phyloP scores from a whole-genome alignment of 1,140 invertebrate genomes.

The Cotesia chilonis region DNA sequence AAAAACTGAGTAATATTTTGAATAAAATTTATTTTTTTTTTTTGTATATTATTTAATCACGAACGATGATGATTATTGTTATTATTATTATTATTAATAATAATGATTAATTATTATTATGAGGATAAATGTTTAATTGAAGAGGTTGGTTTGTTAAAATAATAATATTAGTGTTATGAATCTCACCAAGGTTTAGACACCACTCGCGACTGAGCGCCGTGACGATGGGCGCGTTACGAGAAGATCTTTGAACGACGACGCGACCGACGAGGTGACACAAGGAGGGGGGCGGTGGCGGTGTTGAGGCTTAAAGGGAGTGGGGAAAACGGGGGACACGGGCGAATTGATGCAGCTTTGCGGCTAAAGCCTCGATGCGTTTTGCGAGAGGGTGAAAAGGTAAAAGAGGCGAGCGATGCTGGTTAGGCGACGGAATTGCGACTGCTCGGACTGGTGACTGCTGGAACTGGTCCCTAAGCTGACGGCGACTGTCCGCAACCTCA shows the following conservation, averaged over 20 bases:
- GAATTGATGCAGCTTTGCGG: conserved; percentile 55
- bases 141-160: not conserved
- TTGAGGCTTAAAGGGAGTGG: conserved; percentile 23
- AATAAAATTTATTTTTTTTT: too few relatives aligned
- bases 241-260: conserved; percentile 35
- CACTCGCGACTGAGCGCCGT: conserved; percentile 35
- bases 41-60: too few relatives aligned
- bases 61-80: too few relatives aligned
- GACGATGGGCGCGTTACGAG: conserved; percentile 36
- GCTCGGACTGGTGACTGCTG: conserved; percentile 53
- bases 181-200: conserved; percentile 34
- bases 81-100: too few relatives aligned
- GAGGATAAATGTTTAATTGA: too few relatives aligned
- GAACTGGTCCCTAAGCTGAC: conserved; percentile 59
- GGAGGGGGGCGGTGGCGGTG: conserved; percentile 34
- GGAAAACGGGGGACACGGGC: conserved; percentile 43
- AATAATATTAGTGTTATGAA: not conserved
- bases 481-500: conserved; percentile 54
- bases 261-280: conserved; percentile 21
- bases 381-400: conserved; percentile 58
- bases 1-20: too few relatives aligned
- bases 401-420: conserved; percentile 62
- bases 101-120: not conserved
- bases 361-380: conserved; percentile 57
- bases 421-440: conserved; percentile 65